Base-by-base conservation (phyloP, 2,113 vertebrate genomes). In the Ictalurus furcatus region DNA sequence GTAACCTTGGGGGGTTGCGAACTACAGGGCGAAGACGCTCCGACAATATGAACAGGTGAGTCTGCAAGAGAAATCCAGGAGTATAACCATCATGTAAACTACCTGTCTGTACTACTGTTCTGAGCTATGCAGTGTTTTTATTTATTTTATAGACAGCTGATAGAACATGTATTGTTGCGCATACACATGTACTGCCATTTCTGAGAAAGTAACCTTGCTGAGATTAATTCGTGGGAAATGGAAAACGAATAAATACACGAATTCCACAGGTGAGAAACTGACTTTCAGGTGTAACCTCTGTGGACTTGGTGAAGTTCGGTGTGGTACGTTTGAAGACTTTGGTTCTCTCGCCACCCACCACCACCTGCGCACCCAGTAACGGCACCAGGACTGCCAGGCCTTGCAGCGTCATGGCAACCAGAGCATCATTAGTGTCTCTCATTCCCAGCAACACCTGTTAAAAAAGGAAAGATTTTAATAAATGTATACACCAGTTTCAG, bases 271-370 rank as follows among this genome's bases (percentile, higher is more conserved):
- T 14, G 28, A 63, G 13, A 25, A 19, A 67, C 93, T 96, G 96
- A 98, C 98, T 97, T 96, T 98, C 97, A 74, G 97, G 97, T 54
- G 97, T 98, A 91, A 96, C 93, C 67, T 98, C 97, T 19, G 94
- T 92, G 8, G 96, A 97, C 95, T 96, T 99, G 69, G 95, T 97
- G 92, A 99, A 99, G 91, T 97, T 97, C 12, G 98, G 98, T 2
- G 96, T 97, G 44, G 97, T 97, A 89, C 96, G 95, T 94, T 98
- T 99, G 94, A 99, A 99, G 92, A 99, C 98, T 93, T 98, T 99
- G 0, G 93, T 96, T 93, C 98, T 96, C 92, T 98, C 96, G 86
- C 98, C 98, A 56, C 98, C 98, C 37, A 99, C 97, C 71, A 99
- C 98, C 58, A 98, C 97, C 61, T 99, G 97, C 69, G 98, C 98